Conservation (phyloP, 2,113 vertebrate species). For the Sorex fumeus region DNA sequence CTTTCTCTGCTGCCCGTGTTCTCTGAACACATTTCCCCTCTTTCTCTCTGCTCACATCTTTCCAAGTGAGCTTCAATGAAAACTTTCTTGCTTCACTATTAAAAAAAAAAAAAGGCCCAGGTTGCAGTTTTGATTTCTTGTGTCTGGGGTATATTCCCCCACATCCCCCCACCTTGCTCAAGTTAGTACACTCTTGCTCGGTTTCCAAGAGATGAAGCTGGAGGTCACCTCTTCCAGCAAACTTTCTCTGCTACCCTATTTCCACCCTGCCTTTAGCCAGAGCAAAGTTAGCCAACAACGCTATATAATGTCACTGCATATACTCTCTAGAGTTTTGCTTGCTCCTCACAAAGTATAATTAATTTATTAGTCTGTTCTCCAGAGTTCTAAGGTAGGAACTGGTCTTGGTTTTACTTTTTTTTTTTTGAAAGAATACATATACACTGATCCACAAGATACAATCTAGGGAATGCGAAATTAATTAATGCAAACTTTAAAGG, state of each 20-base stretch:
- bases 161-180: background rate
- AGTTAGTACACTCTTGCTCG: background rate
- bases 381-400: background rate
- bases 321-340: background rate
- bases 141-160: background rate
- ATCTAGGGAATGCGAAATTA: slow-evolving; percentile 42
- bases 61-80: too few relatives aligned
- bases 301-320: background rate
- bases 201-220: background rate
- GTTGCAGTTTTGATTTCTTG: background rate
- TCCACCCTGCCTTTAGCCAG: background rate
- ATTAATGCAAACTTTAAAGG: slow-evolving; percentile 54
- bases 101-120: background rate
- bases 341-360: background rate
- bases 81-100: too few relatives aligned
- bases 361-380: background rate
- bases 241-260: background rate
- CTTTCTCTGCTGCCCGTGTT: too few relatives aligned
- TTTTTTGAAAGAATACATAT: background rate
- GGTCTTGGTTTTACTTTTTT: slow-evolving; percentile 18
- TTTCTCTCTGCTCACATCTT: too few relatives aligned
- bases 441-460: slow-evolving; percentile 17
- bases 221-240: background rate
- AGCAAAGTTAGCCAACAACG: background rate
- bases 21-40: too few relatives aligned